A percentile compares a stretch with the other conserved stretches of the same genome.
Evolutionary conservation across 2,888 invertebrate genomes (phyloP).

Genomic region (Neuroscelio doddi): DNA sequence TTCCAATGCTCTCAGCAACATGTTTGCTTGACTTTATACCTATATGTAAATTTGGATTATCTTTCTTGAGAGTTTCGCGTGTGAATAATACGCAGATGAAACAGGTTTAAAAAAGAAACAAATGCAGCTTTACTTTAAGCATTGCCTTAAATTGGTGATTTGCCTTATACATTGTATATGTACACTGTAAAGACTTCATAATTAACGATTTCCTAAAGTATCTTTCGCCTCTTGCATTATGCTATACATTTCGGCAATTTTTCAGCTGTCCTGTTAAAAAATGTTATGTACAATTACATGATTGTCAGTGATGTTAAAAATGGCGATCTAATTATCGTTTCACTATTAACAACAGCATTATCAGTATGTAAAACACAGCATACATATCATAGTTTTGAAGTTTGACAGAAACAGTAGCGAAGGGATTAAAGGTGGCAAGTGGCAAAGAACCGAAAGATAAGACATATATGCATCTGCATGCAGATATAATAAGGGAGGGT

Average conservation of each 20-base stretch:
- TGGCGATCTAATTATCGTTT: conserved; percentile 30
- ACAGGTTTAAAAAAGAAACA: conserved; percentile 32
- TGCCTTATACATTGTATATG: conserved; percentile 32
- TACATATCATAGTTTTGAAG: conserved; percentile 51
- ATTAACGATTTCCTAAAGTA: conserved; percentile 39
- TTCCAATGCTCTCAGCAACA: conserved; percentile 15
- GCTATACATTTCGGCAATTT: not conserved
- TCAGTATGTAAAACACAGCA: conserved; percentile 45
- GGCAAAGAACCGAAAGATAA: conserved; percentile 62
- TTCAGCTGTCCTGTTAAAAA: not conserved
- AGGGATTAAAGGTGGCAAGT: conserved; percentile 59
- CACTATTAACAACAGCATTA: conserved; percentile 38
- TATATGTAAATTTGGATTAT: conserved; percentile 42
- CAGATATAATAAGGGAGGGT: conserved; percentile 28
- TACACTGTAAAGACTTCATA: conserved; percentile 24
- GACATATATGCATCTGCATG: conserved; percentile 52
- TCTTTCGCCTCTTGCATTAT: not conserved
- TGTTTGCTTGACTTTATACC: conserved; percentile 42
- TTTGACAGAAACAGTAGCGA: conserved; percentile 24
- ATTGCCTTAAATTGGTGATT: conserved; percentile 9
- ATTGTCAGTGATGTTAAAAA: conserved; percentile 12
- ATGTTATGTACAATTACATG: not conserved
- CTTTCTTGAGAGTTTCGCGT: conserved; percentile 33
- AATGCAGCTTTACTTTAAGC: not conserved
- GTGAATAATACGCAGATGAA: conserved; percentile 36